phyloP scores from a whole-genome alignment of 2,888 invertebrate genomes.

The Aspidiotus rigidus region DNA sequence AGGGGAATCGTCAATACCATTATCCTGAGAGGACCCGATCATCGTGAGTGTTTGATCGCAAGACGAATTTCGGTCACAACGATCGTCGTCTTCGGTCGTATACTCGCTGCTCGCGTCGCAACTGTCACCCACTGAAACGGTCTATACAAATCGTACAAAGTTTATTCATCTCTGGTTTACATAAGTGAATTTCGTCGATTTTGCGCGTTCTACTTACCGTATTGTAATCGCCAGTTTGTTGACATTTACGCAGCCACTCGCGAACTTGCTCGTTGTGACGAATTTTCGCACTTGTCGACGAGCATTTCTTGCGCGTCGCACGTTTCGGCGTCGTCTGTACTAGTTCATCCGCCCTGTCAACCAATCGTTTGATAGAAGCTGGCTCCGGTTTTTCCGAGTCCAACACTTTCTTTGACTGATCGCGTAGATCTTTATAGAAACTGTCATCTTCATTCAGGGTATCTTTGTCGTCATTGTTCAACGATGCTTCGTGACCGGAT shows the following conservation, averaged over 20 bases:
- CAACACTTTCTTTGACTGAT: slow-evolving; percentile 13
- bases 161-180: too few relatives aligned
- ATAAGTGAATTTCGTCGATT: too few relatives aligned
- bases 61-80: slow-evolving; percentile 40
- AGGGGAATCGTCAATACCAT: slow-evolving; percentile 28
- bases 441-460: background rate
- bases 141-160: slow-evolving; percentile 5
- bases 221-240: slow-evolving; percentile 23
- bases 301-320: slow-evolving; percentile 13
- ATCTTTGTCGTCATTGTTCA: slow-evolving; percentile 9
- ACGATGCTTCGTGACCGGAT: slow-evolving; percentile 10
- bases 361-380: slow-evolving; percentile 63
- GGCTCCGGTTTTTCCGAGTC: slow-evolving; percentile 7
- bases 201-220: slow-evolving; percentile 6
- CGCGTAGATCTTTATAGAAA: slow-evolving; percentile 12
- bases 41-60: slow-evolving; percentile 32
- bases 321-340: slow-evolving; percentile 44
- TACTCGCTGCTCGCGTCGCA: slow-evolving; percentile 87
- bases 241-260: slow-evolving; percentile 23
- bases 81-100: slow-evolving; percentile 62
- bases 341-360: slow-evolving; percentile 70
- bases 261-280: slow-evolving; percentile 20
- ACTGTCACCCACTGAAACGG: slow-evolving; percentile 47
- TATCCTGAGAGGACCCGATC: slow-evolving; percentile 31
- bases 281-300: background rate